Percentiles rank a stretch among this genome's conserved stretches.
Evolutionary conservation across 2,113 vertebrate genomes (phyloP).

Genomic region (Poecilia latipinna): DNA sequence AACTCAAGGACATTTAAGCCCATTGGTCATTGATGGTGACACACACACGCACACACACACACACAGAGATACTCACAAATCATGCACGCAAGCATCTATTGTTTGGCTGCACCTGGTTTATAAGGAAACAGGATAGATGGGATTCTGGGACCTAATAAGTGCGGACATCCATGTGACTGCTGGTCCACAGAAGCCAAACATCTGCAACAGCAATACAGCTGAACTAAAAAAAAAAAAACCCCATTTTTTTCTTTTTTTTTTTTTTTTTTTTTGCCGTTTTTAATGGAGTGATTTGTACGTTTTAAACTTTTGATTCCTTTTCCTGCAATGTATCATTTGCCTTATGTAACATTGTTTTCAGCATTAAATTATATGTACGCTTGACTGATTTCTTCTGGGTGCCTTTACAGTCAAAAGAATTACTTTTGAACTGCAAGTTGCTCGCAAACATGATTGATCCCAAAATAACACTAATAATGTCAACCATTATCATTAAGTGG

Average conservation of each 20-base stretch:
- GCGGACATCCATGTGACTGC: slow-evolving; percentile 12
- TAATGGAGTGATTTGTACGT: background rate
- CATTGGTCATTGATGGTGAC: slow-evolving; percentile 15
- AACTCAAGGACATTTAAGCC: slow-evolving; percentile 49
- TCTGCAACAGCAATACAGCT: slow-evolving; percentile 62
- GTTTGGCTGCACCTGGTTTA: slow-evolving; percentile 70
- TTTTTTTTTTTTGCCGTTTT: background rate
- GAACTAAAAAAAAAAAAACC: background rate
- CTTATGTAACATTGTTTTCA: too few species aligned
- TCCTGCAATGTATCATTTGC: background rate
- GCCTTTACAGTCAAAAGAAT: background rate
- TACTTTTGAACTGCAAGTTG: background rate
- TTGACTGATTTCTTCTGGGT: background rate
- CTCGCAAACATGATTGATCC: background rate
- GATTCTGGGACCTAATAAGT: slow-evolving; percentile 56
- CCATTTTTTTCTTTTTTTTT: too few species aligned
- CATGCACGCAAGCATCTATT: slow-evolving; percentile 40
- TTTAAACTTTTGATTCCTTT: background rate
- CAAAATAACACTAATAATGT: background rate
- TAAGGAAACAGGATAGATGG: slow-evolving; percentile 71
- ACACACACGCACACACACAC: slow-evolving; percentile 18
- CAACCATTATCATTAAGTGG: background rate
- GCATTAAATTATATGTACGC: background rate
- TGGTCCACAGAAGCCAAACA: slow-evolving; percentile 63
- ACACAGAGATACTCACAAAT: slow-evolving; percentile 20